Conservation (phyloP, 2,113 vertebrate species). For the Theristicus caerulescens region DNA sequence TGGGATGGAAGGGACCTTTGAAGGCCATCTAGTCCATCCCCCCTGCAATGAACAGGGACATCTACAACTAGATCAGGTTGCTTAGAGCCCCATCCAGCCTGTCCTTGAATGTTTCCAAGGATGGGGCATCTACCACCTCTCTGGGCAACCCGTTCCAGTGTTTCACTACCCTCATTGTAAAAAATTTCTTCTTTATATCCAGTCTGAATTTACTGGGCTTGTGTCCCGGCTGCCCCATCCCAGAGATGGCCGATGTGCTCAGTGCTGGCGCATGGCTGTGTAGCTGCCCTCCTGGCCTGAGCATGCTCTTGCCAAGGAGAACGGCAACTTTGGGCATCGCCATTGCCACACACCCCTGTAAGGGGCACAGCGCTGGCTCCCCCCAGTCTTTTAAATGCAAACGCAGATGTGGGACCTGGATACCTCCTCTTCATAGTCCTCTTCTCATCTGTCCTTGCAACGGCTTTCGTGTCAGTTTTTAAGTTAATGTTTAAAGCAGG, state of each 20-base stretch:
- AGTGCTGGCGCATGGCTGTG: not conserved
- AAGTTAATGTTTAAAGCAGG: not conserved
- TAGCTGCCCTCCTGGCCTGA: not conserved
- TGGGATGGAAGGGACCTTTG: too few relatives aligned
- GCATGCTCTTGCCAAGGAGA: not conserved
- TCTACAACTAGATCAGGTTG: too few relatives aligned
- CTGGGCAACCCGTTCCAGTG: too few relatives aligned
- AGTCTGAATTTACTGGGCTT: not conserved
- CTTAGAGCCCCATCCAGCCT: too few relatives aligned
- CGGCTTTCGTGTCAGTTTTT: not conserved
- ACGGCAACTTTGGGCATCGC: not conserved
- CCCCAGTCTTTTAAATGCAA: not conserved
- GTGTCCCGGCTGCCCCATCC: not conserved
- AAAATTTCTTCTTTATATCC: too few relatives aligned
- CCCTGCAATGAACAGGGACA: too few relatives aligned
- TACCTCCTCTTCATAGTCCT: not conserved
- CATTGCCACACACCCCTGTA: not conserved
- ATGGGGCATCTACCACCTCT: too few relatives aligned
- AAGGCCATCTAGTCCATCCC: too few relatives aligned
- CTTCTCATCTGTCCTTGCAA: not conserved
- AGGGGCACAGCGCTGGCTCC: not conserved
- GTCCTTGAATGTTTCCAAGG: too few relatives aligned
- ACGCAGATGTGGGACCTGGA: not conserved
- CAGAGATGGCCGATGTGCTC: not conserved
- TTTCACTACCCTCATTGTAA: too few relatives aligned